Conservation (phyloP, 2,113 vertebrate species). For the Nannobrachium achirus region DNA sequence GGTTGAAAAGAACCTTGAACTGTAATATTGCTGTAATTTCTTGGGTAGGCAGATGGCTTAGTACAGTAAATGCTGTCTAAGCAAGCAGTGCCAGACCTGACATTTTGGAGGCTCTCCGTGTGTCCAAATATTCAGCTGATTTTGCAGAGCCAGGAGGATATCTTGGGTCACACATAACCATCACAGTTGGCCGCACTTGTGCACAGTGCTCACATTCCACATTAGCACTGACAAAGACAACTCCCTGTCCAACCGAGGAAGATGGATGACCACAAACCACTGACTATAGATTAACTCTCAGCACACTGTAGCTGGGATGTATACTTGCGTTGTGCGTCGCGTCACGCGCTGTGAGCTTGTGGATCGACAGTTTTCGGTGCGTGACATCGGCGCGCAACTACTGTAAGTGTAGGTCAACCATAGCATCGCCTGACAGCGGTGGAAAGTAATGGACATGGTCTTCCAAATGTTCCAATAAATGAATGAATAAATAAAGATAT, state of each 20-base stretch:
- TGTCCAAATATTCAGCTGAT: conserved; percentile 22
- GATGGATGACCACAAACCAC: conserved; percentile 49
- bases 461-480: neutral
- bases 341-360: too few species aligned
- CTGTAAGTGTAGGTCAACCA: too few species aligned
- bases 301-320: neutral
- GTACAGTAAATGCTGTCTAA: conserved; percentile 23
- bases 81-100: conserved; percentile 33
- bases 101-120: conserved; percentile 40
- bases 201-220: conserved; percentile 53
- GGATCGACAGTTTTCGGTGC: too few species aligned
- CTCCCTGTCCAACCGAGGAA: conserved; percentile 31
- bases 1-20: too few species aligned
- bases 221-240: conserved; percentile 57
- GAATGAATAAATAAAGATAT: too few species aligned
- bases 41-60: conserved; percentile 25
- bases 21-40: too few species aligned
- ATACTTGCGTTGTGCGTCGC: too few species aligned
- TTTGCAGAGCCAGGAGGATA: conserved; percentile 19
- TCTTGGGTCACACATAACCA: conserved; percentile 15
- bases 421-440: neutral
- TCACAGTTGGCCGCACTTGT: conserved; percentile 32
- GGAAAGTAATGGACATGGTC: neutral
- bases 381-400: too few species aligned
- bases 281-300: conserved; percentile 53